These are phyloP conservation scores for Ophiothrix spiculata DNA, from an alignment of 35 echinoderm and acorn worm species.

Conservation along the genomic window DNA sequence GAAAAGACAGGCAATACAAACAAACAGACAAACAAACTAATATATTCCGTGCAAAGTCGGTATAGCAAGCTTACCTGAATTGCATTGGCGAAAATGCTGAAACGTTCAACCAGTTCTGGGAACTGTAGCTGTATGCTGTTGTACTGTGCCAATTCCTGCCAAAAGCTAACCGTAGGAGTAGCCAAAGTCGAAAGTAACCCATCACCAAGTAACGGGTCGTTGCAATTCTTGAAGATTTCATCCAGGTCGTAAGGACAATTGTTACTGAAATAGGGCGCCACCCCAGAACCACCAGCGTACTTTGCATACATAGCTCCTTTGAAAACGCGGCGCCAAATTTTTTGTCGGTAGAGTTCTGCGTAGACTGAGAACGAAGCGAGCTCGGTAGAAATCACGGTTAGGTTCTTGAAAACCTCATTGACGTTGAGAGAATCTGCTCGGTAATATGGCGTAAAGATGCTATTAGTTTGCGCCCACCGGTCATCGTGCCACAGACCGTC, in stretches of 20 bases:
- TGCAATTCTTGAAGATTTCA: not conserved
- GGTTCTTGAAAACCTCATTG: constrained; percentile 7
- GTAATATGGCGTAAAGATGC: constrained; percentile 22
- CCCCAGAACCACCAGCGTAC: not conserved
- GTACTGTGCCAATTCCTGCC: not conserved
- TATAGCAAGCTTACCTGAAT: constrained; percentile 14
- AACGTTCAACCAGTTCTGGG: not conserved
- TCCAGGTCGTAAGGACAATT: constrained; percentile 6
- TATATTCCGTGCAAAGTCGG: not conserved
- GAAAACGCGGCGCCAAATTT: constrained; percentile 22
- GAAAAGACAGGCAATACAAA: not conserved
- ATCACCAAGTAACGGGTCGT: not conserved
- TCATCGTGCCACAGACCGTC: constrained; percentile 26
- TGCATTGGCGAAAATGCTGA: constrained; percentile 25
- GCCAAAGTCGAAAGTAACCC: constrained; percentile 12
- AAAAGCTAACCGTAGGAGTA: constrained; percentile 4
- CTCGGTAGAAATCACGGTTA: constrained; percentile 3
- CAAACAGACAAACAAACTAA: too few species aligned
- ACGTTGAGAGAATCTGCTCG: constrained; percentile 1
- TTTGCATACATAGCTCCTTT: not conserved
- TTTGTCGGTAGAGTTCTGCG: not conserved
- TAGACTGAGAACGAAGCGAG: not conserved
- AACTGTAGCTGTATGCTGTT: not conserved
- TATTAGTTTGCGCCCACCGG: not conserved
- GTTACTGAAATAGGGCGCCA: constrained; percentile 2